Evolutionary conservation across 1,140 invertebrate genomes (phyloP), one percentile per base, ranked within the genome.

Genomic region (Polypedilum vanderplanki): DNA sequence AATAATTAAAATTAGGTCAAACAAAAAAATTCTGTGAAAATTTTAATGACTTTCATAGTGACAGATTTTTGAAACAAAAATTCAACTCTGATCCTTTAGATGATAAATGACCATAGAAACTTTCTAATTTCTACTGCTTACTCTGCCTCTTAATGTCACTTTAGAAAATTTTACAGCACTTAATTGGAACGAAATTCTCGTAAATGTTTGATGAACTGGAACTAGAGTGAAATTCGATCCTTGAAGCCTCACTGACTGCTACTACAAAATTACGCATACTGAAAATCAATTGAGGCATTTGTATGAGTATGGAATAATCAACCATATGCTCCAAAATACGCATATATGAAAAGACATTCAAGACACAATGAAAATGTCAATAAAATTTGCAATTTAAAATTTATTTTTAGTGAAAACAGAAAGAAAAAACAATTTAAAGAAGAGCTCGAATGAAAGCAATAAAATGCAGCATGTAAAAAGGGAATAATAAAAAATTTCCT

Each of bases 71-170:
- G 4, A 12, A 12, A n/a, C 12, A 33, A 33, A 33, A 33, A 33
- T 57, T n/a, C n/a, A 12, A n/a, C 10, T 57, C 46, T n/a, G 46
- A 57, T 57, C 46, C 46, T 57, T n/a, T 3, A 33, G 3, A 57
- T 57, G 46, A 57, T 57, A 57, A 57, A 57, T 57, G 46, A n/a
- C 46, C 46, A 57, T 57, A n/a, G n/a, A 57, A n/a, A 57, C 46
- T 57, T 57, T 57, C 46, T 12, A 57, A 12, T 57, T 57, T n/a
- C n/a, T 12, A 12, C 12, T 57, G 12, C 3, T 57, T 15, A 15
- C 46, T 57, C 12, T n/a, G n/a, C 12, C 41, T 46, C 9, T 46
- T 46, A 46, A 46, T 46, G 15, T 46, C 12, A 57, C 46, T 57
- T 57, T 15, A 57, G 46, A n/a, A 57, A 8, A 57, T 57, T 57